Evolutionary conservation across 2,113 vertebrate genomes (phyloP), one percentile per base, ranked within the genome.

Genomic region (Okapia johnstoni): DNA sequence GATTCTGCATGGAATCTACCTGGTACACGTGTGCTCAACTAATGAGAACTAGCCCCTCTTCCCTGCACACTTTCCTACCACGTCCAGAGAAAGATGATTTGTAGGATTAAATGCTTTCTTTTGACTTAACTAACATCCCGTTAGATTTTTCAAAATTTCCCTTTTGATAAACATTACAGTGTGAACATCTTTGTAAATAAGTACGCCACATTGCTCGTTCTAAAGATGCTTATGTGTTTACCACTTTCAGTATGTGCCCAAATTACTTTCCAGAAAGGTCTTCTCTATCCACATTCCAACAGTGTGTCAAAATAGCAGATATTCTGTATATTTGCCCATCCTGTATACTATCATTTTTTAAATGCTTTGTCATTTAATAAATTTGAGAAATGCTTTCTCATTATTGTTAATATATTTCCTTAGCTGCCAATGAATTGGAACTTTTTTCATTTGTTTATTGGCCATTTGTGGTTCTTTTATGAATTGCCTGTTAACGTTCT

Each of bases 191-290:
- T 70, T 88, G 60, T 96, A 87, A 90, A 81, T 15, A 61, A 89
- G 23, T 11, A 61, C 5, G 7, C 21, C n/a, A 30, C 11, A 6
- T 25, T 25, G 30, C 30, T 28, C 25, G 9, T 26, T 50, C 50
- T 60, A 33, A 90, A 86, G n/a, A 19, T 85, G 23, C 26, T 25
- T 33, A 10, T 46, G 6, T 70, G 52, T 63, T 54, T 55, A 80
- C 76, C 73, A 46, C 61, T 61, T 85, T 76, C 30, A 2, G 28
- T 33, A 46, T 46, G 10, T 43, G n/a, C 15, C 10, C 60, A 23
- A 30, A 52, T 25, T 66, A 26, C 66, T 90, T 77, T 95, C 61
- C n/a, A 85, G 54, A 97, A 94, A 92, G 61, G 10, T 88, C 43
- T 90, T 55, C 55, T 86, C 30, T 90, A 50, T 54, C 36, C 48